Evolutionary conservation across 2,888 invertebrate species (phyloP), one percentile per base, ranked within the genome.

Genomic region (Phengaris alcon): DNA sequence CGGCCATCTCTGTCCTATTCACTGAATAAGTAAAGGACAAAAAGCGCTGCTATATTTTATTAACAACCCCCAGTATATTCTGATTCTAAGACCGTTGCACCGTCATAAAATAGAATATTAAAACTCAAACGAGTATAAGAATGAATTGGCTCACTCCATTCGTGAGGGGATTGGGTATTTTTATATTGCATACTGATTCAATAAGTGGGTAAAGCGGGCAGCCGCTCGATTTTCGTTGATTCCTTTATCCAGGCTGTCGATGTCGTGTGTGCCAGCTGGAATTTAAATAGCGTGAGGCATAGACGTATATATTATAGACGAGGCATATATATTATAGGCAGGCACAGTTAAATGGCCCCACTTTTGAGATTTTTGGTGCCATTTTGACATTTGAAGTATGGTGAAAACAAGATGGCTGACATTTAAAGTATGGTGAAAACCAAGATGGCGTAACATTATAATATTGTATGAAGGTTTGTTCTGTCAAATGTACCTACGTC

Each of bases 151-250:
- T 64, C 64, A 64, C 64, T 64, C 35, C 64, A 64, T 44, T 64
- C 35, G 64, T 6, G 15, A 59, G 22, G 64, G 59, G 72, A 74
- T 68, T 54, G 55, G 52, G 68, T 80, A 81, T 83, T 84, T 84
- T 81, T 86, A 85, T 87, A 85, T 82, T 85, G 82, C 87, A 88
- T 88, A 84, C 84, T 82, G 75, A 79, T 79, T 80, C 84, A 84
- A 85, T 85, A 84, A 86, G 85, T 83, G 84, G 84, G 81, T 82
- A 81, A 82, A 82, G 80, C 80, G 81, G 81, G 75, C 77, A 79
- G 81, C 78, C 81, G 87, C 82, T 83, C 88, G 86, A 90, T 90
- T 89, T 89, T 87, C 86, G 85, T 87, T 87, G 89, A 90, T 90
- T 90, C 88, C 90, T 90, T 89, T 88, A 90, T 89, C 87, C 87